These are phyloP conservation scores for Vanacampus margaritifer DNA, from an alignment of 2,113 vertebrate species.

Conservation along the genomic window DNA sequence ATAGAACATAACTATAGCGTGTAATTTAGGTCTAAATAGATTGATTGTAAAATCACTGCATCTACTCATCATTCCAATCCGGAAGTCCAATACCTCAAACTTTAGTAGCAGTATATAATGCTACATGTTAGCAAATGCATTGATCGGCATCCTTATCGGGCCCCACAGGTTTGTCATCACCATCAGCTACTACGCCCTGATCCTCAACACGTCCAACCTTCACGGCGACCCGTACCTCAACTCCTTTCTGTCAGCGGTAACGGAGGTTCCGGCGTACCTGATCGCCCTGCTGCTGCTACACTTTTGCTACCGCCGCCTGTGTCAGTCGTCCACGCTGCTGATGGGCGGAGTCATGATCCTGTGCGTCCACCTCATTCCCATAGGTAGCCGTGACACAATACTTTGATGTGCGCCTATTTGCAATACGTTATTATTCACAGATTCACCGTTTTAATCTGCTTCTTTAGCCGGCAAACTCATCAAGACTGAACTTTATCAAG, in stretches of 20 bases:
- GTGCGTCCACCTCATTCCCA: constrained; percentile 78
- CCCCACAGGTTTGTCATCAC: constrained; percentile 79
- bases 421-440: background rate
- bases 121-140: background rate
- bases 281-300: constrained; percentile 79
- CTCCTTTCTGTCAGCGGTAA: constrained; percentile 79
- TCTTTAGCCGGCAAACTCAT: too few species aligned
- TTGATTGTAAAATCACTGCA: too few species aligned
- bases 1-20: too few species aligned
- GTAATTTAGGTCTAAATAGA: too few species aligned
- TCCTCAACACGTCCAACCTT: constrained; percentile 86
- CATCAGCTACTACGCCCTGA: constrained; percentile 81
- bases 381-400: constrained; percentile 63
- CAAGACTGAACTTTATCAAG: too few species aligned
- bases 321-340: constrained; percentile 79
- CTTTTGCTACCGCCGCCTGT: constrained; percentile 73
- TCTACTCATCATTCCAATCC: background rate
- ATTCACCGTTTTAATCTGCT: too few species aligned
- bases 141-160: background rate
- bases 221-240: constrained; percentile 81
- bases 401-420: background rate
- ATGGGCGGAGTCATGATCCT: constrained; percentile 84
- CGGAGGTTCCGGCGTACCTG: constrained; percentile 82
- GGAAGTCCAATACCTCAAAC: too few species aligned
- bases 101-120: background rate